Evolutionary conservation across 2,888 invertebrate species (phyloP), one percentile per base, ranked within the genome.

Genomic region (Pogonocherus hispidulus): DNA sequence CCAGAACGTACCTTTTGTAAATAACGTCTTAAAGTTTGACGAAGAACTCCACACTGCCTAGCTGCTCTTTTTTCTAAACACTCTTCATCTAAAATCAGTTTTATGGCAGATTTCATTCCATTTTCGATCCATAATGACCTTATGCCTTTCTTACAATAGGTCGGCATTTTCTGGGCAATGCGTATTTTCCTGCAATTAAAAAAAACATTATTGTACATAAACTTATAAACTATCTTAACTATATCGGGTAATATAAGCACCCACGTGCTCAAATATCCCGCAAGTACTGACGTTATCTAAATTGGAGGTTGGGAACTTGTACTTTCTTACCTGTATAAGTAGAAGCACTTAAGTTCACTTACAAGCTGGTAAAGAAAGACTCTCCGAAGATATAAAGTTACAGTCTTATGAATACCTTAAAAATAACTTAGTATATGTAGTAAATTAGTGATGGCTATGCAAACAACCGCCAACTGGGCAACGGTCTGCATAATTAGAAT

Each of bases 311-410:
- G 14, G 5, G 14, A 4, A 44, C 5, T 44, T 14, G 14, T 44
- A 3, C 1, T n/a, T 41, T 41, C 41, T 41, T 41, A n/a, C 41
- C 41, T 41, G 5, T 41, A 41, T 41, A 11, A 41, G 41, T 41
- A 41, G 41, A 41, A 41, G 41, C 41, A 41, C 41, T n/a, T 41
- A 41, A 41, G 41, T 41, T 41, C 5, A 41, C 41, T 41, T 41
- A 41, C 4, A 41, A 11, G 41, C 41, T 41, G 41, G 41, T 41
- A 41, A 11, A 3, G 41, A 41, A 41, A 41, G 14, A 41, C 3
- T 41, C 41, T 41, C 41, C 4, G 41, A 41, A 41, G 41, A 41
- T 6, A 14, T 41, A n/a, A 41, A 41, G 41, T 41, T 41, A 41
- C 41, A 14, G 41, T 14, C 5, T 41, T 41, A 41, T 41, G 41